Evolutionary conservation across 2,113 vertebrate genomes (phyloP).

Genomic region (Semicossyphus pulcher): DNA sequence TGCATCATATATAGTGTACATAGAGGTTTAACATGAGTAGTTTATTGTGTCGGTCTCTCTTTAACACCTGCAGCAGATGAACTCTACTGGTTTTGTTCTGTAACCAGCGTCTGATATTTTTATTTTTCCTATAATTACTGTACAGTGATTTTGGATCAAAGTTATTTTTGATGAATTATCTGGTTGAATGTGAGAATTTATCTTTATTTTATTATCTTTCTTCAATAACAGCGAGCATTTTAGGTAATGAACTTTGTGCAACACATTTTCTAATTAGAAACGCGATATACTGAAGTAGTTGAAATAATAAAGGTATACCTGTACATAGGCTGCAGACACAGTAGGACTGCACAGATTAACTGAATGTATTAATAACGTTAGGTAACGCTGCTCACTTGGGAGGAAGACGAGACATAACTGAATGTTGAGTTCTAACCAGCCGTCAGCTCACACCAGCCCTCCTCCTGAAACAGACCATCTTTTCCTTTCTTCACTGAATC

Average conservation of each 20-base stretch:
- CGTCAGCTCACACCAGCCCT: no score
- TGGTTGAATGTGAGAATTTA: conserved; percentile 68
- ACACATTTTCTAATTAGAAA: conserved; percentile 62
- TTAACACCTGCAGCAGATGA: conserved; percentile 41
- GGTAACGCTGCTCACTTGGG: neutral
- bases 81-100: conserved; percentile 50
- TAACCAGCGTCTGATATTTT: conserved; percentile 68
- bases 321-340: conserved; percentile 46
- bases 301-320: conserved; percentile 27
- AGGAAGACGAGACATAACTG: conserved; percentile 28
- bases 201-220: conserved; percentile 50
- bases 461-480: no score
- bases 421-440: conserved; percentile 28
- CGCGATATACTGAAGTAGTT: conserved; percentile 29
- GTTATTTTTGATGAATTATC: conserved; percentile 79
- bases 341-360: conserved; percentile 21
- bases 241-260: conserved; percentile 64
- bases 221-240: conserved; percentile 61
- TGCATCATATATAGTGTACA: conserved; percentile 40
- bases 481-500: neutral
- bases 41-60: conserved; percentile 30
- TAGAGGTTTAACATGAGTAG: conserved; percentile 28
- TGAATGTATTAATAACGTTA: conserved; percentile 70
- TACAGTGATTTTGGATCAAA: conserved; percentile 72
- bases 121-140: conserved; percentile 74